phyloP scores from a whole-genome alignment of 2,888 invertebrate genomes.

The Microctonus hyperodae region DNA sequence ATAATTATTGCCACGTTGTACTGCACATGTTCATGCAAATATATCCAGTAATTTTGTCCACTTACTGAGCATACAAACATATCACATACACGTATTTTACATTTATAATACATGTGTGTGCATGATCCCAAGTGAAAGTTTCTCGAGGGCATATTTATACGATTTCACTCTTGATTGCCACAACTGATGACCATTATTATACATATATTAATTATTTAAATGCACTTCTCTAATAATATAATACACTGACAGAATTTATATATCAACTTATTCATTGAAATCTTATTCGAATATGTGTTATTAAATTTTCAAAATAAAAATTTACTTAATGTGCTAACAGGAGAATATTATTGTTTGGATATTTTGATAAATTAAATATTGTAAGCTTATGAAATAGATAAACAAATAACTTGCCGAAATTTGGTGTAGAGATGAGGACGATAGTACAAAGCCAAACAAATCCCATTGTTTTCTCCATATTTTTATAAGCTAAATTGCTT shows the following conservation, averaged over 20 bases:
- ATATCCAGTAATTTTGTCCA: not conserved
- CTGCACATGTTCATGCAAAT: no score
- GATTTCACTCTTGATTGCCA: conserved; percentile 32
- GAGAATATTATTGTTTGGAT: not conserved
- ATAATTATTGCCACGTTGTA: no score
- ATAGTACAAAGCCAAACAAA: conserved; percentile 9
- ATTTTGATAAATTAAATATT: not conserved
- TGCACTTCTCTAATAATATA: not conserved
- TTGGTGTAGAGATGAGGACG: conserved; percentile 1
- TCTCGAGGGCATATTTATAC: conserved; percentile 9
- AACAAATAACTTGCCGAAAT: conserved; percentile 23
- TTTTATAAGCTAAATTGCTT: not conserved
- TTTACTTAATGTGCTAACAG: no score
- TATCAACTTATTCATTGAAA: no score
- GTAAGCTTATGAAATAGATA: not conserved
- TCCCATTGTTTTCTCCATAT: conserved; percentile 18
- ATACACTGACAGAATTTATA: not conserved
- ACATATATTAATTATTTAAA: not conserved
- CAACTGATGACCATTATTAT: conserved; percentile 20
- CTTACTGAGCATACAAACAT: conserved; percentile 1
- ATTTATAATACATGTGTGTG: conserved; percentile 4
- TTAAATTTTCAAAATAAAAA: no score
- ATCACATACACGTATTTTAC: not conserved
- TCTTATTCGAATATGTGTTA: no score
- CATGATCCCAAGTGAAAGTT: conserved; percentile 28